A percentile compares a stretch with the other conserved stretches of the same genome.
Conservation (phyloP, 2,888 invertebrate genomes). For the Mechanitis mazaeus region DNA sequence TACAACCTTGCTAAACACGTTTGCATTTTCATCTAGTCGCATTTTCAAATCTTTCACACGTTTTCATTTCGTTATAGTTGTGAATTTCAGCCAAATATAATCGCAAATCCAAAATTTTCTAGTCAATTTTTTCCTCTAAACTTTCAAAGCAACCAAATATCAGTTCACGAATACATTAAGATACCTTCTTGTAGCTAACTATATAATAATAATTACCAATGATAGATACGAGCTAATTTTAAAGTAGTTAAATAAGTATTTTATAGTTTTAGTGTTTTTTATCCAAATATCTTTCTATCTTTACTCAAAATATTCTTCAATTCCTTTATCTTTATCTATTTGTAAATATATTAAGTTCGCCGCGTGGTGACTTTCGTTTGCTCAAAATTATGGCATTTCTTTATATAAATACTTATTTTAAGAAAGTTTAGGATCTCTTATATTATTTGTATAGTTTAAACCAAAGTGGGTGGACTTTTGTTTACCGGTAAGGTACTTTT, state of each 20-base stretch:
- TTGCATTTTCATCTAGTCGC: slow-evolving; percentile 59
- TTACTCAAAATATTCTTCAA: slow-evolving; percentile 11
- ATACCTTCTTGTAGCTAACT: slow-evolving; percentile 35
- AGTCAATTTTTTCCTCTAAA: slow-evolving; percentile 56
- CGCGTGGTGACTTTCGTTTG: slow-evolving; percentile 55
- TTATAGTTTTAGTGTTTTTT: slow-evolving; percentile 18
- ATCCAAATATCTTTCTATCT: slow-evolving; percentile 18
- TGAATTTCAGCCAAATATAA: slow-evolving; percentile 55
- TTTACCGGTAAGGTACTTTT: slow-evolving; percentile 45
- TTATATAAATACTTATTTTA: slow-evolving; percentile 49
- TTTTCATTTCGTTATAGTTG: slow-evolving; percentile 42
- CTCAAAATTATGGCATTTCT: slow-evolving; percentile 74
- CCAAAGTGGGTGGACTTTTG: slow-evolving; percentile 52
- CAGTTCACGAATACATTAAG: slow-evolving; percentile 27
- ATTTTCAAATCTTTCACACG: slow-evolving; percentile 34
- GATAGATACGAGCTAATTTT: slow-evolving; percentile 40
- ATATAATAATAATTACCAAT: slow-evolving; percentile 54
- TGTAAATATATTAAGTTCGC: slow-evolving; percentile 23
- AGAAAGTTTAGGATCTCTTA: slow-evolving; percentile 56
- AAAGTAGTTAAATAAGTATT: slow-evolving; percentile 23
- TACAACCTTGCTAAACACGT: slow-evolving; percentile 30
- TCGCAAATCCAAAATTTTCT: slow-evolving; percentile 72
- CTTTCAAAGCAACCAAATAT: slow-evolving; percentile 45
- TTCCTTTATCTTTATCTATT: slow-evolving; percentile 10
- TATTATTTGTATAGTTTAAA: slow-evolving; percentile 40